Percentiles rank a stretch among this genome's conserved stretches.
These are phyloP conservation scores for Oceanites oceanicus DNA, from an alignment of 2,113 vertebrate genomes.

Conservation along the genomic window DNA sequence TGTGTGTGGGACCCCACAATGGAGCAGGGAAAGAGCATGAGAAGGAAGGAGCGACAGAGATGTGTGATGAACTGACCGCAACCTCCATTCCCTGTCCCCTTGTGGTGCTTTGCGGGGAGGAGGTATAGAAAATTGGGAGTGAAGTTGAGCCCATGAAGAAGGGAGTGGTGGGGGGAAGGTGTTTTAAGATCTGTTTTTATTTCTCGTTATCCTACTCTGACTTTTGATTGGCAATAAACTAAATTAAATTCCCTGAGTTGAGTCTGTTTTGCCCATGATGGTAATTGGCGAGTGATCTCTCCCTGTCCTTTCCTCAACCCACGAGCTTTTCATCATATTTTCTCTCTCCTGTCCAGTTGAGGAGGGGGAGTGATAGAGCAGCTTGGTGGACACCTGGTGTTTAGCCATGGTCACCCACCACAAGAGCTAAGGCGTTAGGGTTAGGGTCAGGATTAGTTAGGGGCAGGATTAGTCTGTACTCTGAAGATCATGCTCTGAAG, in stretches of 20 bases:
- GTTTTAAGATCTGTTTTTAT: not conserved
- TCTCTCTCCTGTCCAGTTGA: not conserved
- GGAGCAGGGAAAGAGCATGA: not conserved
- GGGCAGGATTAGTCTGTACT: not conserved
- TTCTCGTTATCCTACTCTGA: not conserved
- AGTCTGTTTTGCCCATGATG: not conserved
- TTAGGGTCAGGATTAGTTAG: not conserved
- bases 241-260: not conserved
- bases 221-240: not conserved
- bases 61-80: not conserved
- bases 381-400: not conserved
- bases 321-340: not conserved
- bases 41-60: not conserved
- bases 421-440: not conserved
- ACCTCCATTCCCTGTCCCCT: rapidly evolving
- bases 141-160: not conserved
- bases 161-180: not conserved
- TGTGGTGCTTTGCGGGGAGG: rapidly evolving
- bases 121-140: not conserved
- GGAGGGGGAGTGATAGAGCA: too few species aligned
- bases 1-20: not conserved
- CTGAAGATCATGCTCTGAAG: not conserved
- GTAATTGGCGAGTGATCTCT: not conserved
- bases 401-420: not conserved
- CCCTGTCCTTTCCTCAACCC: rapidly evolving